A percentile compares a stretch with the other conserved stretches of the same genome.
phyloP scores from a whole-genome alignment of 2,113 vertebrate species.

The Rynchops niger region DNA sequence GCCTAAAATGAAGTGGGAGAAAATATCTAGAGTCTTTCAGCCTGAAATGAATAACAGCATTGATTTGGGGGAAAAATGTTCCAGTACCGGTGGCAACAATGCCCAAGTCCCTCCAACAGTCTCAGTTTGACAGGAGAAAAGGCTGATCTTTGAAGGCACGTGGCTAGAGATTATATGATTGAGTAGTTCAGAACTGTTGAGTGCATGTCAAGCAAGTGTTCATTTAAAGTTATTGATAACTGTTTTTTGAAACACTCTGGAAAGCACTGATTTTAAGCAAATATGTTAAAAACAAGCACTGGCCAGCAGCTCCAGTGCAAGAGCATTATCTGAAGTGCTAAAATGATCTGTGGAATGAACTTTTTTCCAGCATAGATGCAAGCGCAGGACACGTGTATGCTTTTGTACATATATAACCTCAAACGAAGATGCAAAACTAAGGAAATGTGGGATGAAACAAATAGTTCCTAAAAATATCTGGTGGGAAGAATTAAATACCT shows the following conservation, averaged over 20 bases:
- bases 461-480: neutral
- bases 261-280: neutral
- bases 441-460: neutral
- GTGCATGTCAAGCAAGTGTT: neutral
- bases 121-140: neutral
- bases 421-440: neutral
- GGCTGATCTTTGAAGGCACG: neutral
- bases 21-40: neutral
- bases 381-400: accelerated
- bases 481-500: neutral
- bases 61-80: neutral
- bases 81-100: neutral
- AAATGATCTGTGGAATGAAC: neutral
- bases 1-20: neutral
- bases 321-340: neutral
- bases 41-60: neutral
- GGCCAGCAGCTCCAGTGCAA: neutral
- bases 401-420: neutral
- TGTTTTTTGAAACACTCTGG: neutral
- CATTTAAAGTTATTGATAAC: neutral
- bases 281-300: neutral
- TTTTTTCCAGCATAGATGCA: neutral
- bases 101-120: neutral
- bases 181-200: neutral
- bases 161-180: neutral